A percentile compares a stretch with the other conserved stretches of the same genome.
Conservation (phyloP, 2,888 invertebrate species). For the Malthinus seriepunctatus region DNA sequence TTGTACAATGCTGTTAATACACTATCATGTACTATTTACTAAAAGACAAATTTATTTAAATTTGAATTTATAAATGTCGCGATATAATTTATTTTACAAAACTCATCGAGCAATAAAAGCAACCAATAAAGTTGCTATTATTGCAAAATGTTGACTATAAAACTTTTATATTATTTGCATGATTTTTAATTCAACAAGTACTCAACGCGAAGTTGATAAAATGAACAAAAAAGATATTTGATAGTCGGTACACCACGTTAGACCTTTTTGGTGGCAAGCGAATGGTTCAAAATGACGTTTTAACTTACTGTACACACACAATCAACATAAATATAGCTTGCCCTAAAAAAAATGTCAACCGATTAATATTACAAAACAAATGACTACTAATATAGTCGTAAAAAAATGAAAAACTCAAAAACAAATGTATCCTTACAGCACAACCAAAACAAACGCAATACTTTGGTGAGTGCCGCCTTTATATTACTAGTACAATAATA, state of each 20-base stretch:
- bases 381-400: conserved; percentile 4
- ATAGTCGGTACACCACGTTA: not conserved
- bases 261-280: conserved; percentile 1
- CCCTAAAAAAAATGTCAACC: not conserved
- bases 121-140: conserved; percentile 23
- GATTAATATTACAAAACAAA: conserved; percentile 3
- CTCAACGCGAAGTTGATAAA: conserved; percentile 9
- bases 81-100: conserved; percentile 32
- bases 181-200: conserved; percentile 12
- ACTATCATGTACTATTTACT: conserved; percentile 9
- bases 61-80: conserved; percentile 18
- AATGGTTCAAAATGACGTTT: not conserved
- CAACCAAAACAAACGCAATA: conserved; percentile 17
- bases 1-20: conserved; percentile 41
- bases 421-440: conserved; percentile 15
- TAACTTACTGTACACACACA: not conserved
- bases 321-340: not conserved
- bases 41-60: conserved; percentile 21
- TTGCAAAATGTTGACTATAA: conserved; percentile 23
- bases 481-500: conserved; percentile 18
- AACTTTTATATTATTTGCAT: conserved; percentile 19
- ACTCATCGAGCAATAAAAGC: conserved; percentile 20
- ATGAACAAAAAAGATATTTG: not conserved
- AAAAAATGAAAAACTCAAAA: not conserved
- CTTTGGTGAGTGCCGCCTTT: conserved; percentile 26